phyloP scores from a whole-genome alignment of 2,113 vertebrate genomes.

The Macheiramphus alcinus region DNA sequence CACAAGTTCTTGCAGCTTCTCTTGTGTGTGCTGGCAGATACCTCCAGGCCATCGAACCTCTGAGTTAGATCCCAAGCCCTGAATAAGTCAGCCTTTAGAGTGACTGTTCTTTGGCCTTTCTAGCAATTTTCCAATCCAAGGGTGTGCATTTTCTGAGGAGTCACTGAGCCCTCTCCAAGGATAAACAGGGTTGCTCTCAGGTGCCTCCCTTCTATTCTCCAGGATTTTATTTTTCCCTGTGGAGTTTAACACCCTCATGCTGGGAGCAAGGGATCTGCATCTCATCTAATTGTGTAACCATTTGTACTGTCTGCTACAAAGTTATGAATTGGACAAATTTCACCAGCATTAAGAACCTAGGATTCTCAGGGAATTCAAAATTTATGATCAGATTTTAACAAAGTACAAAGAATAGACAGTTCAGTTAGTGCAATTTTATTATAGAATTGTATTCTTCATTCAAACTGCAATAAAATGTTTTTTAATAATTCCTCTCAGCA shows the following conservation, averaged over 20 bases:
- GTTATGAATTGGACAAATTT: neutral
- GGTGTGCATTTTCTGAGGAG: neutral
- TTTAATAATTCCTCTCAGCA: neutral
- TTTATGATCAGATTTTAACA: neutral
- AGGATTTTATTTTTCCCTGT: neutral
- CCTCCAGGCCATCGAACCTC: rapidly evolving
- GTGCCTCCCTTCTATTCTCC: neutral
- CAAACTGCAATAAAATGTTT: neutral
- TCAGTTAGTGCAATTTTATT: neutral
- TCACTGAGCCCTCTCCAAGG: neutral
- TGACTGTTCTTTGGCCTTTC: neutral
- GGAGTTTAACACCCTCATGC: neutral
- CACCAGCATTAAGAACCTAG: neutral
- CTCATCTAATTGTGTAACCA: neutral
- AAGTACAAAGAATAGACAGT: neutral
- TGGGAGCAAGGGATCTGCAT: neutral
- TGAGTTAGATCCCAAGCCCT: neutral
- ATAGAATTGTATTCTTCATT: neutral
- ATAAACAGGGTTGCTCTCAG: neutral
- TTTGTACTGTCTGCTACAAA: neutral
- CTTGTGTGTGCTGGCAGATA: neutral
- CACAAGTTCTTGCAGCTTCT: neutral
- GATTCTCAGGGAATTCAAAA: neutral
- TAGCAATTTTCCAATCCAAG: neutral
- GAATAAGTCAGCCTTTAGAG: neutral